Base-by-base conservation (phyloP, 2,888 invertebrate species). In the Drosophila flavopinicola region DNA sequence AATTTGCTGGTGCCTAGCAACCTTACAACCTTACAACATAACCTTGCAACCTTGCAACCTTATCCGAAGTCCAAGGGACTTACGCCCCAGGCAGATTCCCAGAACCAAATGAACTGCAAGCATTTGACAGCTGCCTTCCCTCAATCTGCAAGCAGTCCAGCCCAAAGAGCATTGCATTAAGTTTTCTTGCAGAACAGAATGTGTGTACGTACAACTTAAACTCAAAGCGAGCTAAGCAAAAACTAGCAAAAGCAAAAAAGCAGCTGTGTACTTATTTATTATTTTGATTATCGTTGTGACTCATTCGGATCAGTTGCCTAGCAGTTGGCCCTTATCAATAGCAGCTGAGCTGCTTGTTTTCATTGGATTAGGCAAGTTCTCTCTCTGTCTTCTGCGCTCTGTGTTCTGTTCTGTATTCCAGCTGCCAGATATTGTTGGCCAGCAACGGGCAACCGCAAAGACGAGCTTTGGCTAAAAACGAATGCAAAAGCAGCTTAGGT, bases 341-440 rank as follows among this genome's bases (percentile, higher is more conserved):
- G 63, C 70, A 73, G 58, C 67, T 82, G 83, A 70, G 79, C 83
- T 78, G 78, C 64, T 68, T 78, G 79, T 70, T 76, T 78, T 82
- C 76, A 73, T 76, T 70, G 83, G 83, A 78, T 83, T 78, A 73
- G 51, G 56, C 78, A 76, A 73, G 83, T 78, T 78, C 67, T 67
- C 51, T 35, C 48, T 48, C 58, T n/a, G n/a, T n/a, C n/a, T n/a
- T n/a, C n/a, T n/a, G n/a, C n/a, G n/a, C n/a, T n/a, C n/a, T n/a
- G n/a, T n/a, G n/a, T n/a, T n/a, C n/a, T n/a, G n/a, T n/a, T n/a
- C n/a, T n/a, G 63, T 71, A 56, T 48, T 51, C 53, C 44, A 51
- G 54, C 56, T 64, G 25, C 33, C 53, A 27, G 42, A 45, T 49
- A 41, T 27, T 23, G 37, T 29, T 45, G 33, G 23, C 35, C 51